These are phyloP conservation scores for Picus viridis DNA, from an alignment of 2,797 vertebrate genomes.

Conservation along the genomic window DNA sequence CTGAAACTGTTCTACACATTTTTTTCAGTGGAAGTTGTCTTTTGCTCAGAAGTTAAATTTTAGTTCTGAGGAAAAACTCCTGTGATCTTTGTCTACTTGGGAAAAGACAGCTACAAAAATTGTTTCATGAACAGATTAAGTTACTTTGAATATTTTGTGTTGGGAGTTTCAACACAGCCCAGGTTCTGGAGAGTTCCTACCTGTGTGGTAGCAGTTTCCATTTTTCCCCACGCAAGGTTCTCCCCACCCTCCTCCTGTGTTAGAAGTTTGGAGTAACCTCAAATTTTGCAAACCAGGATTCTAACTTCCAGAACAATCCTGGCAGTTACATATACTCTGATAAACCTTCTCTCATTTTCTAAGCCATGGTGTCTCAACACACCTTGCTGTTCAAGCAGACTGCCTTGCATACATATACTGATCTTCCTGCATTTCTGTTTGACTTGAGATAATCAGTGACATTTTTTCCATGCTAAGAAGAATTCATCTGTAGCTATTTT, in stretches of 20 bases:
- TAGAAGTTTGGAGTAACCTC: neutral
- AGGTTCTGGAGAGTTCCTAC: neutral
- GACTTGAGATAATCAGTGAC: neutral
- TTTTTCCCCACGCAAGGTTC: neutral
- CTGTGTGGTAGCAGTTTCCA: neutral
- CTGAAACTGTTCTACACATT: neutral
- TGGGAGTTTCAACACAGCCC: neutral
- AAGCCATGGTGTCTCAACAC: neutral
- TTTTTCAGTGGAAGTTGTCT: neutral
- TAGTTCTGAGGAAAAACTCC: neutral
- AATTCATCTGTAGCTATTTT: neutral
- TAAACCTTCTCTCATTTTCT: neutral
- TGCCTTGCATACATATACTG: neutral
- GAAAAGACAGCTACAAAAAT: neutral
- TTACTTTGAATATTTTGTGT: neutral
- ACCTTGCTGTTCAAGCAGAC: neutral
- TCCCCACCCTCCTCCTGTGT: neutral
- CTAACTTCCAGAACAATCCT: neutral
- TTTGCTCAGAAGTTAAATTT: neutral
- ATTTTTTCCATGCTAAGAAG: neutral
- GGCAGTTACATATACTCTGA: neutral
- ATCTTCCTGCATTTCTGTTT: neutral
- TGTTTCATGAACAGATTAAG: neutral
- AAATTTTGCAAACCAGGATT: neutral
- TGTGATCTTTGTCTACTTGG: neutral